Base-by-base conservation (phyloP, 2,113 vertebrate species). In the Gavia stellata region DNA sequence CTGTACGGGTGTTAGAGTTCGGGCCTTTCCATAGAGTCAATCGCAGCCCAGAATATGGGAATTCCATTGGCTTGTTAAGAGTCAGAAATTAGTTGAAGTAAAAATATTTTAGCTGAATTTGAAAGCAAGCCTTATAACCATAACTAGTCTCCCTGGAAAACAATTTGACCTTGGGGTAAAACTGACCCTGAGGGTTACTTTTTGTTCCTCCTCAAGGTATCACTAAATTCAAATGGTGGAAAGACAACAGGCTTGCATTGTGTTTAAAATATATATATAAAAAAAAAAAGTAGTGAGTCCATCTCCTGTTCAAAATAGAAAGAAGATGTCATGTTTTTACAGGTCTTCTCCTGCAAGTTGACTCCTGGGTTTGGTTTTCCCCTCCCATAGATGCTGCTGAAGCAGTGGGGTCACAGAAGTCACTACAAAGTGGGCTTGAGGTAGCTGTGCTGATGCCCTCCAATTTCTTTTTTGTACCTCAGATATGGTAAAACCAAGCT, bases 401-500 rank as follows among this genome's bases (percentile, higher is more conserved):
- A 28, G 56, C 38, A 40, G 38, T 17, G 47, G 17, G 31, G 47
- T 78, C 9, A 6, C 31, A 4, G 55, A 4, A 72, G 14, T 63
- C 50, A 1, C 56, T 40, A 42, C 25, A 16, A 7, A 38, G 45
- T 10, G 31, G 7, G 1, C 10, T 34, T 26, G 28, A 9, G 53
- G 44, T 63, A 47, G 21, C 47, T 31, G 9, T 55, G 40, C 52
- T 77, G 17, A 33, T 4, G 1, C 33, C 6, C 38, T 21, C 25
- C 8, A 1, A 0, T 4, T 50, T 5, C 7, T 9, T 14, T 29
- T 36, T 19, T 26, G 62, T 61, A 24, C 42, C 17, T 61, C 19
- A 12, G 29, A 2, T 2, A 2, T 0, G 0, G 5, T 8, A 11
- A 21, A 80, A 44, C 13, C 19, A 55, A 34, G 7, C 9, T 73